Conservation (phyloP, 2,888 invertebrate genomes). For the Bellardia bayeri region DNA sequence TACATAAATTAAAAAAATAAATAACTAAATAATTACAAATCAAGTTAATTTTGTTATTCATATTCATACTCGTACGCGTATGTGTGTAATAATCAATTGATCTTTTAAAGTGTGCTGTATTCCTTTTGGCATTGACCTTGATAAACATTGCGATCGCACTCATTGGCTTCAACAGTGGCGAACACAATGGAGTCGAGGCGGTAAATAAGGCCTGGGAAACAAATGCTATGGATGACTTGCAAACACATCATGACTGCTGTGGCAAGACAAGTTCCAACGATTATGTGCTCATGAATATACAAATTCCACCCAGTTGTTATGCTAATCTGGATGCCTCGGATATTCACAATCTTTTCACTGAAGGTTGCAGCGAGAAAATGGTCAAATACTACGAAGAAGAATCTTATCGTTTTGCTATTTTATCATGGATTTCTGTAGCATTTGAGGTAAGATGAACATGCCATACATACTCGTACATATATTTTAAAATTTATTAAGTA, state of each 20-base stretch:
- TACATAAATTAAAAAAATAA: neutral
- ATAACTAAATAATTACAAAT: no score
- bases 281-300: constrained; percentile 77
- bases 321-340: constrained; percentile 72
- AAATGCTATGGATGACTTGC: constrained; percentile 79
- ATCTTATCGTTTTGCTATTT: constrained; percentile 86
- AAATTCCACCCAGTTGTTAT: constrained; percentile 80
- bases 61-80: neutral
- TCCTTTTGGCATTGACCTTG: constrained; percentile 89
- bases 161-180: constrained; percentile 87
- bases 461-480: neutral
- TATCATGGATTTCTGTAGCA: constrained; percentile 88
- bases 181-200: constrained; percentile 85
- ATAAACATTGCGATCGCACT: constrained; percentile 88
- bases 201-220: constrained; percentile 85
- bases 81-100: constrained; percentile 24
- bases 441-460: constrained; percentile 86
- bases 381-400: constrained; percentile 78
- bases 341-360: constrained; percentile 75
- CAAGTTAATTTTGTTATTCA: constrained; percentile 12
- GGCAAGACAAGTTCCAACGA: constrained; percentile 81
- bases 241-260: constrained; percentile 81
- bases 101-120: constrained; percentile 87
- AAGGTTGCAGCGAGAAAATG: constrained; percentile 79
- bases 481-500: neutral